These are phyloP conservation scores for Asarcornis scutulata DNA, from an alignment of 2,113 vertebrate species.

Conservation along the genomic window DNA sequence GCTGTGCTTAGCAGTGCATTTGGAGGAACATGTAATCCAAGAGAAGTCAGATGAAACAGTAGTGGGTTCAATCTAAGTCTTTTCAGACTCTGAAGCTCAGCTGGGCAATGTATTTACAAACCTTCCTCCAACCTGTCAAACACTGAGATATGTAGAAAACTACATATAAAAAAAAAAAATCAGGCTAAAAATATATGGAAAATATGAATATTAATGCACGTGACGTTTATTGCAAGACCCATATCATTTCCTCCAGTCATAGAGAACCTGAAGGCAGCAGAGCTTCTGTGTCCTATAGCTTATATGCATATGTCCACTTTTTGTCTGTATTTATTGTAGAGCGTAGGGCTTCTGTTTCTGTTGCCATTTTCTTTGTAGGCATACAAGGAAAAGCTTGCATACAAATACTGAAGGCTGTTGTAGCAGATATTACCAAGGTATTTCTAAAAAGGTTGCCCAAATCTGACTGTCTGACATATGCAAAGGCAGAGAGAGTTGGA, in stretches of 20 bases:
- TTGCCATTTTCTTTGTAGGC: neutral
- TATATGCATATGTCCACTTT: neutral
- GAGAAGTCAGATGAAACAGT: neutral
- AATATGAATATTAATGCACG: neutral
- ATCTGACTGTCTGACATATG: rapidly evolving
- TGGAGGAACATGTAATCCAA: neutral
- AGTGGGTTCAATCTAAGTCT: neutral
- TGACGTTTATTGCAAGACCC: neutral
- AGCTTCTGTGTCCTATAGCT: neutral
- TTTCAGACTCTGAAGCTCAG: neutral
- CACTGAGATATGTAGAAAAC: neutral
- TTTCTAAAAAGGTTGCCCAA: neutral
- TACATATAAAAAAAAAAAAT: neutral
- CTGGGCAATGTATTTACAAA: neutral
- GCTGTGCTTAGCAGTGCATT: neutral
- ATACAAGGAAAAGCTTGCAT: neutral
- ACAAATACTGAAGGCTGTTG: neutral
- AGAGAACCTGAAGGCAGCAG: neutral
- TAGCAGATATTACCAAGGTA: neutral
- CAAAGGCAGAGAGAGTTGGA: neutral
- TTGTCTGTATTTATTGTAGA: neutral
- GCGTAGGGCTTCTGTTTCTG: neutral
- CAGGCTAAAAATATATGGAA: neutral
- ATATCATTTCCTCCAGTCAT: neutral
- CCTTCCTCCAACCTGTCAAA: neutral